phyloP scores from a whole-genome alignment of 2,113 vertebrate genomes.

The Copsychus sechellarum region DNA sequence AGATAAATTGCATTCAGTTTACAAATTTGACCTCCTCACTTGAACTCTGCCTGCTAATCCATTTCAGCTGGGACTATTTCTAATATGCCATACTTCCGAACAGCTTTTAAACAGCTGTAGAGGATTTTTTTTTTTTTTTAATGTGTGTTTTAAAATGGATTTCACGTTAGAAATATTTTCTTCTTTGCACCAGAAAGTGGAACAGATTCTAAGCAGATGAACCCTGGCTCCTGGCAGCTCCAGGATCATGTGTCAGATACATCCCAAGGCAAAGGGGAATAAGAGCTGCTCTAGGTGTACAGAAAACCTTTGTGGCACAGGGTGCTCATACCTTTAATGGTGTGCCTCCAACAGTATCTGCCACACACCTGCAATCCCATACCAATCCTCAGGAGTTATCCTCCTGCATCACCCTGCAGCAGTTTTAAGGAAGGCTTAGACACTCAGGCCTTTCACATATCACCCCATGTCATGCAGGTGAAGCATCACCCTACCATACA shows the following conservation, averaged over 20 bases:
- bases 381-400: background rate
- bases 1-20: conserved; percentile 58
- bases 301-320: rapidly evolving
- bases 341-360: background rate
- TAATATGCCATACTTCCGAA: conserved; percentile 15
- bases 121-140: background rate
- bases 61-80: conserved; percentile 58
- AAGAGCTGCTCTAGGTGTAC: background rate
- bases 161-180: background rate
- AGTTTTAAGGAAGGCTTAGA: background rate
- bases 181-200: background rate
- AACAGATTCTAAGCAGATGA: conserved; percentile 1
- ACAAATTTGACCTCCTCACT: conserved; percentile 56
- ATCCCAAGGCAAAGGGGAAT: background rate
- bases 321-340: background rate
- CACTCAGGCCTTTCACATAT: background rate
- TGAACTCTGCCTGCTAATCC: conserved; percentile 58
- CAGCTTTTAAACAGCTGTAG: conserved; percentile 57
- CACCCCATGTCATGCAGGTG: rapidly evolving
- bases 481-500: background rate
- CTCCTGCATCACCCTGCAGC: background rate
- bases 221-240: background rate
- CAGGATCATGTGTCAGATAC: rapidly evolving
- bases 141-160: background rate
- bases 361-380: background rate